phyloP scores from a whole-genome alignment of 1,140 invertebrate genomes.

The Scaptomyza pallida region DNA sequence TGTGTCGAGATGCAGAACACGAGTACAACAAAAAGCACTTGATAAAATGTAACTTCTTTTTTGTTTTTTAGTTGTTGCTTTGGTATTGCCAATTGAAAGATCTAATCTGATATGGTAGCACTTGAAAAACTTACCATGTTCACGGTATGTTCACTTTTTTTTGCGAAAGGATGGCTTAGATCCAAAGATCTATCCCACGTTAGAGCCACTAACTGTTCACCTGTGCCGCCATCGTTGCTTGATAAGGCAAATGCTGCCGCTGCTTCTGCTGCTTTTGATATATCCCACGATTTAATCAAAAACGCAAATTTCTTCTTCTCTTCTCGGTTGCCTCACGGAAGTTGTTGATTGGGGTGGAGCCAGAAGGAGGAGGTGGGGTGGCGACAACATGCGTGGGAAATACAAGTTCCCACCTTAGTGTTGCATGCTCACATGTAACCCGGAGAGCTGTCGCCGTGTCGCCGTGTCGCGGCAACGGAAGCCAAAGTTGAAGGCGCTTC shows the following conservation, averaged over 20 bases:
- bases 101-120: constrained; percentile 20
- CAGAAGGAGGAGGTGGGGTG: too few relatives aligned
- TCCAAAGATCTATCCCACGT: constrained; percentile 46
- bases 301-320: constrained; percentile 70
- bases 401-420: constrained; percentile 48
- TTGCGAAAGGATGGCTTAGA: constrained; percentile 18
- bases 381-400: constrained; percentile 69
- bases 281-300: constrained; percentile 83
- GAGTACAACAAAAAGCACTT: not conserved
- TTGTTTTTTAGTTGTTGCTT: not conserved
- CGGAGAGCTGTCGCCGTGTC: not conserved
- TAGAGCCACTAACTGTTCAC: constrained; percentile 35
- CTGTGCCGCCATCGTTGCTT: constrained; percentile 25
- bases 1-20: constrained; percentile 77
- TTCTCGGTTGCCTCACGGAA: constrained; percentile 51
- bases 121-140: constrained; percentile 7
- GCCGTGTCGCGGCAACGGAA: constrained; percentile 9
- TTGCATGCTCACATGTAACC: constrained; percentile 54
- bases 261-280: too few relatives aligned
- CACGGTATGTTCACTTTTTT: too few relatives aligned
- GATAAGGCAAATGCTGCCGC: constrained; percentile 49
- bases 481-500: constrained; percentile 16
- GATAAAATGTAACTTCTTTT: not conserved
- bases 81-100: constrained; percentile 3
- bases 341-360: constrained; percentile 60